Conservation (phyloP, 2,113 vertebrate genomes). For the Narcine bancroftii region DNA sequence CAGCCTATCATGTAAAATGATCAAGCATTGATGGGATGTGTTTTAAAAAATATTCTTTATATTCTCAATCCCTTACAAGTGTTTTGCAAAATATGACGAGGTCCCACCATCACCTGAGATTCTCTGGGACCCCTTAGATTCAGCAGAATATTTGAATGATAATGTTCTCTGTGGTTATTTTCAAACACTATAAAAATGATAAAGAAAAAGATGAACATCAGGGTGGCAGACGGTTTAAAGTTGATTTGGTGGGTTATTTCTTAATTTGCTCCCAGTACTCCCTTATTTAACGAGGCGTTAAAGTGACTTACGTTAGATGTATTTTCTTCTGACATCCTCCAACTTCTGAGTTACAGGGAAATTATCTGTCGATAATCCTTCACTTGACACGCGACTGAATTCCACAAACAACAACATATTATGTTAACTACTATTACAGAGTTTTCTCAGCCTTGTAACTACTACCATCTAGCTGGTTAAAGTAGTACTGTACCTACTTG, state of each 20-base stretch:
- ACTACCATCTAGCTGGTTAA: conserved; percentile 23
- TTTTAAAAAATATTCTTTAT: background rate
- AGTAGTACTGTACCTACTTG: background rate
- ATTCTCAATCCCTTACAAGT: background rate
- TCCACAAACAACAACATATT: background rate
- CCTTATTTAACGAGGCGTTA: background rate
- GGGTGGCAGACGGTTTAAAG: background rate
- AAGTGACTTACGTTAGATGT: background rate
- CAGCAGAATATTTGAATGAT: background rate
- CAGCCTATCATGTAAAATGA: background rate
- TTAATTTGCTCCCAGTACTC: background rate
- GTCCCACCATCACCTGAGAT: background rate
- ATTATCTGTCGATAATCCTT: background rate
- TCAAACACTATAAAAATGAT: background rate
- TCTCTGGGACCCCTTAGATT: background rate
- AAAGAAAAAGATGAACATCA: background rate
- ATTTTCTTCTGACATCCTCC: background rate
- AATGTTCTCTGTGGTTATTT: background rate
- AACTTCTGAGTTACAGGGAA: background rate
- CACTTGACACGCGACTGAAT: background rate
- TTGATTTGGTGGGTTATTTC: too few relatives aligned
- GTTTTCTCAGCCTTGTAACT: background rate
- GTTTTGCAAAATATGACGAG: background rate
- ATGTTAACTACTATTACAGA: background rate
- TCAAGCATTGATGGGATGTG: background rate